Percentiles rank a stretch among this genome's conserved stretches.
phyloP scores from a whole-genome alignment of 2,113 vertebrate species.

The Pelusios castaneus region DNA sequence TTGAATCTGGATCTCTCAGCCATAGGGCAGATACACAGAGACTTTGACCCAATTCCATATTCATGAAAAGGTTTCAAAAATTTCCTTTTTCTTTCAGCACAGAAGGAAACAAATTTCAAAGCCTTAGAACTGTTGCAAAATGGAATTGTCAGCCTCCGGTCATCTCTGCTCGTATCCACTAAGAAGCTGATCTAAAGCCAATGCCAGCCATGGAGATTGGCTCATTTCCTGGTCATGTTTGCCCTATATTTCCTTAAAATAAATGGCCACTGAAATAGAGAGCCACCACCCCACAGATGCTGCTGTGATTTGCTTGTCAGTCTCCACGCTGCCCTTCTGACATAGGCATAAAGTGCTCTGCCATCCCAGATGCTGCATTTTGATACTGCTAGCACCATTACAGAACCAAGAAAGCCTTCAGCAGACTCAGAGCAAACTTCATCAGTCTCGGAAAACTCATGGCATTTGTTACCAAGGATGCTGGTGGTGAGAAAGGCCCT shows the following conservation, averaged over 20 bases:
- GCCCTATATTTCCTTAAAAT: neutral
- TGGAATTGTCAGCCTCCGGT: too few species aligned
- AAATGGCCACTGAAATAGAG: neutral
- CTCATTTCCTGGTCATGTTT: neutral
- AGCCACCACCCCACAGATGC: accelerated
- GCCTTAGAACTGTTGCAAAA: too few species aligned
- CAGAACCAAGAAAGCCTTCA: neutral
- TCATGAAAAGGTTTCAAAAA: too few species aligned
- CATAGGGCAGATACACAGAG: neutral
- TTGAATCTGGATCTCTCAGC: neutral
- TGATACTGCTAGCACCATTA: neutral
- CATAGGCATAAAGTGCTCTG: neutral
- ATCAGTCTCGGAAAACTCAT: neutral
- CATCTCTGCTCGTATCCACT: too few species aligned
- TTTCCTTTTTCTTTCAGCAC: too few species aligned
- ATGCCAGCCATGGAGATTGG: too few species aligned
- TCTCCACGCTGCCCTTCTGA: neutral
- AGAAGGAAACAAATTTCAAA: too few species aligned
- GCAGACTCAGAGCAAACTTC: neutral
- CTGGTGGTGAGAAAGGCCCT: neutral
- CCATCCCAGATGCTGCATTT: neutral
- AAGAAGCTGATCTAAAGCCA: too few species aligned
- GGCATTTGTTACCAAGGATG: neutral
- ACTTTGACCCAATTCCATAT: neutral
- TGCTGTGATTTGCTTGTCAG: neutral